Evolutionary conservation across 1,140 invertebrate species (phyloP).

Genomic region (Pollicipes pollicipes): DNA sequence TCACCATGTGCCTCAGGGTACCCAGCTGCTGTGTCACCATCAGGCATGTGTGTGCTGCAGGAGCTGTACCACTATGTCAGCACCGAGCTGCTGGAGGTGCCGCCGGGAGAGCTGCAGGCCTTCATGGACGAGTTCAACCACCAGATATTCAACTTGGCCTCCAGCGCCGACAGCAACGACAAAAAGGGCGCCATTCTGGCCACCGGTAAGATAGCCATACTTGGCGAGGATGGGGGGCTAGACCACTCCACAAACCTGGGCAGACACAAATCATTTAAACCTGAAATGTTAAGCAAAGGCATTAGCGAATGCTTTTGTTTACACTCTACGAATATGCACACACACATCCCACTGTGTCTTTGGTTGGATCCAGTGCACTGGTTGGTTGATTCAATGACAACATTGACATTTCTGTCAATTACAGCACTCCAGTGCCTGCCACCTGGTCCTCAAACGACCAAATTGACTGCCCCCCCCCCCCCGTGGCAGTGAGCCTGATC

Average conservation of each 20-base stretch:
- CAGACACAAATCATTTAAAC: not conserved
- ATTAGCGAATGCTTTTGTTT: too few species aligned
- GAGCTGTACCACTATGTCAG: constrained; percentile 76
- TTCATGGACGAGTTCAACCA: constrained; percentile 93
- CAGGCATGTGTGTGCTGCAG: not conserved
- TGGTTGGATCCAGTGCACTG: not conserved
- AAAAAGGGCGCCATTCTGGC: constrained; percentile 89
- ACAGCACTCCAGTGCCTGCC: not conserved
- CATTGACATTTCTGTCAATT: not conserved
- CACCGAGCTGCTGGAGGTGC: constrained; percentile 75
- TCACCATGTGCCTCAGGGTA: too few species aligned
- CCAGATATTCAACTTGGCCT: constrained; percentile 90
- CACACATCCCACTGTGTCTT: too few species aligned
- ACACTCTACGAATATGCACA: too few species aligned
- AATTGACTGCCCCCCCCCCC: too few species aligned
- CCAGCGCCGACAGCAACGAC: constrained; percentile 75
- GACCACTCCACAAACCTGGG: not conserved
- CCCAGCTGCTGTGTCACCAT: too few species aligned
- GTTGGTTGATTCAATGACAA: not conserved
- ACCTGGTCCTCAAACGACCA: too few species aligned
- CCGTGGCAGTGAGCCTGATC: constrained; percentile 73
- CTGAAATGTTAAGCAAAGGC: too few species aligned
- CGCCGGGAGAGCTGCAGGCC: constrained; percentile 68
- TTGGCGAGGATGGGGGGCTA: not conserved
- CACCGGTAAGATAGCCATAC: constrained; percentile 47